Evolutionary conservation across 2,113 vertebrate genomes (phyloP).

Genomic region (Caranx ignobilis): DNA sequence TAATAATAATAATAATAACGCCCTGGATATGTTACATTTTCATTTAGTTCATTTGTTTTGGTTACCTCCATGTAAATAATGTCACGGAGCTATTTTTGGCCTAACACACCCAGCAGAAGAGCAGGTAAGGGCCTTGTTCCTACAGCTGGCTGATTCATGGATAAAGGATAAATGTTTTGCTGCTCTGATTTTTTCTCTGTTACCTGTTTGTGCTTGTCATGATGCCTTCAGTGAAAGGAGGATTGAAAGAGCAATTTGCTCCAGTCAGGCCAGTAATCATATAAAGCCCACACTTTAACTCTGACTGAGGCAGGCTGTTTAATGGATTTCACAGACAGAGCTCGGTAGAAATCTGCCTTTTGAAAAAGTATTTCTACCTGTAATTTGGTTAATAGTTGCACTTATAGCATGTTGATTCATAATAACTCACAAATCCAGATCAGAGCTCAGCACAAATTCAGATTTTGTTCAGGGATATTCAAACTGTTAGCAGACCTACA

Average conservation of each 20-base stretch:
- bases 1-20: too few species aligned
- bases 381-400: too few species aligned
- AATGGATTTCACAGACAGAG: neutral
- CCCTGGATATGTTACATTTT: too few species aligned
- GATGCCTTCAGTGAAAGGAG: conserved; percentile 16
- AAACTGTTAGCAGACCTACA: too few species aligned
- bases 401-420: too few species aligned
- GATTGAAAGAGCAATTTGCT: conserved; percentile 41
- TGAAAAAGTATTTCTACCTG: too few species aligned
- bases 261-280: neutral
- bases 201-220: conserved; percentile 8
- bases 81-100: neutral
- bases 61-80: neutral
- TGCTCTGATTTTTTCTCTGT: neutral
- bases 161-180: neutral
- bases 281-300: neutral
- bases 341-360: neutral
- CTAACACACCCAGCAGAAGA: conserved; percentile 6
- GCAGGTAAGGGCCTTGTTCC: neutral
- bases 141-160: conserved; percentile 3
- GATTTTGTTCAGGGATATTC: neutral
- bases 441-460: neutral
- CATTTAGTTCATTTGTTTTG: neutral
- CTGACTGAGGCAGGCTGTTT: neutral
- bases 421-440: neutral